Evolutionary conservation across 2,797 vertebrate genomes (phyloP), one percentile per base, ranked within the genome.

Genomic region (Rhinogobio ventralis): DNA sequence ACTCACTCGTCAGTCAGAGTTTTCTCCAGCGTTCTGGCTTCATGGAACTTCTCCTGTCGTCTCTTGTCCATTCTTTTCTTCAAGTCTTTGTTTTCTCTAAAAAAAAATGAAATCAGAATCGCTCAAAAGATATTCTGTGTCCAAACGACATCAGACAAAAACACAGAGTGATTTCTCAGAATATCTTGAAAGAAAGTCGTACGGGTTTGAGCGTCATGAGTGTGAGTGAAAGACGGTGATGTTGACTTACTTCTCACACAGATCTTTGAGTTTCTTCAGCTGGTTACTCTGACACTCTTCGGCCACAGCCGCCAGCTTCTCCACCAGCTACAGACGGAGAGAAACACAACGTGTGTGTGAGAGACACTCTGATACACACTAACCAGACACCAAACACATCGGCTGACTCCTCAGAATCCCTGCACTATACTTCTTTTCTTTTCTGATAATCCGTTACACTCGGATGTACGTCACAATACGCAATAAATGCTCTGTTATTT

Each of bases 61-160:
- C 97, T 98, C 91, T 97, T 99, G 91, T 99, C 97, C 98, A 99
- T 99, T 92, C 96, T 99, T 92, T 99, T 99, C 93, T 99, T 99
- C 49, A 99, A 86, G 30, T 99, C 98, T 86, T 99, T 99, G 93
- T 98, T 99, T 91, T 99, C 98, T 92, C 98, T 99, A 2, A 7
- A 88, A 57, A n/a, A 91, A 49, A 20, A 66, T 3, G 19, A 33
- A 33, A 74, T 4, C 72, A 23, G 28, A 30, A 64, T 2, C 5
- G 25, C 10, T 64, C 25, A 30, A 30, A 64, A 64, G 19, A 36
- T 55, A 53, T 53, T 23, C 53, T 33, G n/a, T 25, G n/a, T 28
- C n/a, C 42, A 11, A 11, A 15, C 3, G 2, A 9, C 68, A 13
- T 19, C 9, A 19, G 15, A 46, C 45, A 42, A 15, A 60, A 57